Conservation (phyloP, 2,113 vertebrate species). For the Echinops telfairi region DNA sequence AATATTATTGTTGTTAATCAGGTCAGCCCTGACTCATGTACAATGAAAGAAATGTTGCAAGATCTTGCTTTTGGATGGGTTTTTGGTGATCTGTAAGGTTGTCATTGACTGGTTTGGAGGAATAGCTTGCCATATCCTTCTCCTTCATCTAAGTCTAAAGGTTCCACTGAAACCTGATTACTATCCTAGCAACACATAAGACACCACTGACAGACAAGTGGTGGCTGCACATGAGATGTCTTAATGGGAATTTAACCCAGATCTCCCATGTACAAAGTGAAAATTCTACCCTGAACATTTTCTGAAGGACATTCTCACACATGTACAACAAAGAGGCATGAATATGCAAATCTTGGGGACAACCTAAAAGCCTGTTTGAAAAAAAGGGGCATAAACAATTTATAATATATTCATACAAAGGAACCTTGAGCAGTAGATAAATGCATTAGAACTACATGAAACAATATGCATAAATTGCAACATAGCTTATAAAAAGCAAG, state of each 20-base stretch:
- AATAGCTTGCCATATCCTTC: not conserved
- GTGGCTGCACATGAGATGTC: not conserved
- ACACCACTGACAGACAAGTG: not conserved
- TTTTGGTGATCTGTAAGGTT: not conserved
- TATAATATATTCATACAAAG: conserved; percentile 29
- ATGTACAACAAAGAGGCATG: no score
- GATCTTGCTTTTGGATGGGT: not conserved
- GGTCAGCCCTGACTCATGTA: not conserved
- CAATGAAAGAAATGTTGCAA: not conserved
- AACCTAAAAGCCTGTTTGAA: not conserved
- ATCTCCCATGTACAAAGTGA: not conserved
- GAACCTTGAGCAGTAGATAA: not conserved
- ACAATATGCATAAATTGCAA: not conserved
- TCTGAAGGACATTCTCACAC: not conserved
- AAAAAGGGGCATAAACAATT: conserved; percentile 6
- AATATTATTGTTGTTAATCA: not conserved
- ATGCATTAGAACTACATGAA: not conserved
- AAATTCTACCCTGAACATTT: not conserved
- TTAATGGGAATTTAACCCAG: not conserved
- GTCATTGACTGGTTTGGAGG: not conserved
- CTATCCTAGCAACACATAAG: not conserved
- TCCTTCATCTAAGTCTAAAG: not conserved
- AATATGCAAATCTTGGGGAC: no score
- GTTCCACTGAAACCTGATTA: not conserved
- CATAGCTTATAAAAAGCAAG: not conserved